A percentile compares a stretch with the other conserved stretches of the same genome.
These are phyloP conservation scores for Pampus argenteus DNA, from an alignment of 2,797 vertebrate genomes.

Conservation along the genomic window DNA sequence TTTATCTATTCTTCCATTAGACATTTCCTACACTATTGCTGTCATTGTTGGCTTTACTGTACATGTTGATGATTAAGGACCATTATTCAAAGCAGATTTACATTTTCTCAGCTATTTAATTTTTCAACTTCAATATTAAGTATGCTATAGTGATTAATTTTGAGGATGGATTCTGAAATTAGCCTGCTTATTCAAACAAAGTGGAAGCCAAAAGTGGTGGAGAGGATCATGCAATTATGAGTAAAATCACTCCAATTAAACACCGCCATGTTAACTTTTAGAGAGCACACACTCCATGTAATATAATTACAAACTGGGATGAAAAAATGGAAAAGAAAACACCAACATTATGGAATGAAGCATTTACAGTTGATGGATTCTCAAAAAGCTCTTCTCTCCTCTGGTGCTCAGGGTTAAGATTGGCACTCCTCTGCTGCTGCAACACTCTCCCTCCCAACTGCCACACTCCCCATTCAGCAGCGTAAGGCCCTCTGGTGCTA, in stretches of 20 bases:
- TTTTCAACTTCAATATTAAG: slow-evolving; percentile 75
- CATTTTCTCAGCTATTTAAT: slow-evolving; percentile 72
- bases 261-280: slow-evolving; percentile 86
- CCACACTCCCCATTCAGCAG: slow-evolving; percentile 77
- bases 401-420: slow-evolving; percentile 85
- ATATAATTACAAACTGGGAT: slow-evolving; percentile 83
- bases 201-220: slow-evolving; percentile 86
- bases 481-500: slow-evolving; percentile 79
- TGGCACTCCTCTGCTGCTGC: slow-evolving; percentile 78
- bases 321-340: slow-evolving; percentile 80
- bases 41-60: slow-evolving; percentile 43
- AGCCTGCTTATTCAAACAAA: slow-evolving; percentile 87
- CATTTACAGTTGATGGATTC: slow-evolving; percentile 81
- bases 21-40: slow-evolving; percentile 45
- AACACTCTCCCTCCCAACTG: slow-evolving; percentile 58
- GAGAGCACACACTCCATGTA: slow-evolving; percentile 84
- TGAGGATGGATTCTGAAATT: slow-evolving; percentile 79
- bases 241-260: slow-evolving; percentile 89
- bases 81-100: slow-evolving; percentile 65
- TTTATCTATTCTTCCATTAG: slow-evolving; percentile 56
- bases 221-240: slow-evolving; percentile 88
- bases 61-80: slow-evolving; percentile 56
- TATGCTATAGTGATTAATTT: slow-evolving; percentile 81
- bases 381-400: slow-evolving; percentile 81
- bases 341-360: slow-evolving; percentile 78